phyloP scores from a whole-genome alignment of 2,797 vertebrate species.

The Helicolenus hilgendorfi region DNA sequence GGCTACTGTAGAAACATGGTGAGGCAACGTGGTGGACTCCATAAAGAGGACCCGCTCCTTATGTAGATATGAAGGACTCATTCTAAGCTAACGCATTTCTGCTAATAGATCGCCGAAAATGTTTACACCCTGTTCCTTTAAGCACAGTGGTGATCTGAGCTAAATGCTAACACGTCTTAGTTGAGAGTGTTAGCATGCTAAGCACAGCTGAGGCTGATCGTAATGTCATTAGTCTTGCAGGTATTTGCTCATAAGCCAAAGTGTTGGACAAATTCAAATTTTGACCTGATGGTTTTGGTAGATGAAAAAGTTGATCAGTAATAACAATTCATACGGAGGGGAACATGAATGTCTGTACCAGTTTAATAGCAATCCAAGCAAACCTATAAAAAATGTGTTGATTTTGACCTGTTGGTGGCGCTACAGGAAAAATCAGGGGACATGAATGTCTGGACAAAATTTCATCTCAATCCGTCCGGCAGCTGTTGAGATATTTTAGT shows the following conservation, averaged over 20 bases:
- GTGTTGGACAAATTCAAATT: background rate
- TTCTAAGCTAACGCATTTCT: too few relatives aligned
- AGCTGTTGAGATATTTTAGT: slow-evolving; percentile 14
- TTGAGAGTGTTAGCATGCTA: background rate
- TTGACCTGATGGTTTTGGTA: background rate
- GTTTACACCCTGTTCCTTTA: too few relatives aligned
- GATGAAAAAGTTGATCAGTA: too few relatives aligned
- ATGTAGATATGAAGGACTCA: too few relatives aligned
- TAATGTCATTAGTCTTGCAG: background rate
- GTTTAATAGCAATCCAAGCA: background rate
- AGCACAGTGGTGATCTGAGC: background rate
- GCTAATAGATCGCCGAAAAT: too few relatives aligned
- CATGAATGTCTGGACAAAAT: background rate
- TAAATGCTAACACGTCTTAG: background rate
- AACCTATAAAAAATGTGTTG: background rate
- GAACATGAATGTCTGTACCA: background rate
- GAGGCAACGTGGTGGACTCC: too few relatives aligned
- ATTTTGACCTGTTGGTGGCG: background rate
- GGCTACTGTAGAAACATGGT: too few relatives aligned
- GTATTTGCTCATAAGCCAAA: background rate
- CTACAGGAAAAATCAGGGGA: background rate
- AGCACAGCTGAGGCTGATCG: background rate
- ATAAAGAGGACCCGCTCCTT: too few relatives aligned
- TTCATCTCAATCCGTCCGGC: background rate
- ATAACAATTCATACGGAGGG: background rate